Base-by-base conservation (phyloP, 2,888 invertebrate species). In the Glaucopsyche alexis region DNA sequence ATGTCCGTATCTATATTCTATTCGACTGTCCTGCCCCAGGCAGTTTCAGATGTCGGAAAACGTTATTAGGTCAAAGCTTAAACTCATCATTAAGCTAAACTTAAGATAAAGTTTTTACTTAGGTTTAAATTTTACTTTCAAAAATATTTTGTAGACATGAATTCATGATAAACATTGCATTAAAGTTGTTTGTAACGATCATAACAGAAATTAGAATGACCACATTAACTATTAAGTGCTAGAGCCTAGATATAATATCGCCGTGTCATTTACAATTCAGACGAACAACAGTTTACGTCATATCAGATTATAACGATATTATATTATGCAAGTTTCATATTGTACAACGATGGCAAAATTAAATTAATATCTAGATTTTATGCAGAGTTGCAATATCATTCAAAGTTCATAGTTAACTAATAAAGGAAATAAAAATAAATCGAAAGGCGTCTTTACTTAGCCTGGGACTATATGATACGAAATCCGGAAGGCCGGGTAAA, bases 241-340 rank as follows among this genome's bases (percentile, higher is more conserved):
- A 29, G 29, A 29, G 29, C 13, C 19, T 60, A 7, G 29, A 29
- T 60, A 60, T 29, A 19, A 38, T 60, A 14, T 2, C 29, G 60
- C 60, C 2, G 2, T 19, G 60, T 60, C 60, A 60, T 60, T 60
- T 47, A 67, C 67, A 42, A 67, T 42, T 45, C 67, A 67, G 42
- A 45, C 38, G 13, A 40, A 66, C 45, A 55, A 66, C 55, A 60
- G 60, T 60, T 60, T 60, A 60, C 60, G 29, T 38, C 60, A 60
- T 38, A 67, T 71, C 52, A 71, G 38, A 67, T n/a, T 72, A 45
- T 60, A 29, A 72, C 19, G 8, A 65, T 55, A 55, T 66, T 38
- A 19, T 1, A 38, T 40, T 60, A 60, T 38, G 60, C 60, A 60
- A 60, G 29, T 29, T 38, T 60, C 29, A 7, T 60, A 29, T 60